phyloP scores from a whole-genome alignment of 2,888 invertebrate species.

The Cheilosia vulpina region DNA sequence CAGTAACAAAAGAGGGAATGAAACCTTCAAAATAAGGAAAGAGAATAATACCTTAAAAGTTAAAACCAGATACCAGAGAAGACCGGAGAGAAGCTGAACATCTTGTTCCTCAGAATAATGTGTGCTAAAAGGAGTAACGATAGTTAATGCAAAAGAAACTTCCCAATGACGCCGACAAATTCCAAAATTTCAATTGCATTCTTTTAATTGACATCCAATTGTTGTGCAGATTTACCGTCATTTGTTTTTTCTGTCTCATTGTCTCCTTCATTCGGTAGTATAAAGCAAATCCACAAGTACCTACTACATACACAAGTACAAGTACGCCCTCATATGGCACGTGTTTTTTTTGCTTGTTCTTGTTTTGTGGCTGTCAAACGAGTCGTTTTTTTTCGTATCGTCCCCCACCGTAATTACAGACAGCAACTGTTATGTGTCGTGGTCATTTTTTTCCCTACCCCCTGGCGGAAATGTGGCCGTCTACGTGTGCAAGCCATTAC shows the following conservation, averaged over 20 bases:
- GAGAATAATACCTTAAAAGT: too few relatives aligned
- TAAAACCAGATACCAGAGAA: too few relatives aligned
- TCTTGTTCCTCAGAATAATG: too few relatives aligned
- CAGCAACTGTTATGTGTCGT: constrained; percentile 71
- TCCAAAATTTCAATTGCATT: constrained; percentile 66
- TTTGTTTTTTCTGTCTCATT: constrained; percentile 13
- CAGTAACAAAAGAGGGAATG: too few relatives aligned
- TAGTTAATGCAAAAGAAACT: constrained; percentile 1
- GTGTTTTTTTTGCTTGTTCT: constrained; percentile 59
- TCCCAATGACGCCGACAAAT: constrained; percentile 49
- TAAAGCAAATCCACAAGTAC: background rate
- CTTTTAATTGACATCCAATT: constrained; percentile 70
- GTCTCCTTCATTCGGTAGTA: constrained; percentile 9
- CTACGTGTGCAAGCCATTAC: constrained; percentile 51
- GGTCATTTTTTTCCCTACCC: constrained; percentile 25
- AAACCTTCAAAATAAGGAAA: too few relatives aligned
- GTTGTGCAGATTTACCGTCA: constrained; percentile 64
- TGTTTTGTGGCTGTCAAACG: constrained; percentile 67
- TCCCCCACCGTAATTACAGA: constrained; percentile 67
- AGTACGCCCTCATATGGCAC: constrained; percentile 23
- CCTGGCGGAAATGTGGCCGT: constrained; percentile 33
- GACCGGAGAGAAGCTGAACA: too few relatives aligned
- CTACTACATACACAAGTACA: background rate
- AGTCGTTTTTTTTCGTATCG: constrained; percentile 52
- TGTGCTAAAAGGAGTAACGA: constrained; percentile 47